Evolutionary conservation across 2,888 invertebrate genomes (phyloP).

Genomic region (Dromius quadrimaculatus): DNA sequence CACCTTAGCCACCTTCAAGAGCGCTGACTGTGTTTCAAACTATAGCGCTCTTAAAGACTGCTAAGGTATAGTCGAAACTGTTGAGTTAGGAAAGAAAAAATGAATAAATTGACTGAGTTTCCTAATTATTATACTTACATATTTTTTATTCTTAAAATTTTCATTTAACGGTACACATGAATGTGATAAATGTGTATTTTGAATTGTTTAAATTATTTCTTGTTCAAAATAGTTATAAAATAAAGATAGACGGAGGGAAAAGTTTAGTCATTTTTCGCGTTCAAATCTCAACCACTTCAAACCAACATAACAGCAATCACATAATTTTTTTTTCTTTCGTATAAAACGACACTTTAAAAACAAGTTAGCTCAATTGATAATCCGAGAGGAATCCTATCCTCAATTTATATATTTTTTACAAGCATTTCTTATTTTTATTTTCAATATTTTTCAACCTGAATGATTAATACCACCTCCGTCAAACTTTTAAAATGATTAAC

Average conservation of each 20-base stretch:
- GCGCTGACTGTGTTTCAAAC: too few relatives aligned
- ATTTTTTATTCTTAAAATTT: not conserved
- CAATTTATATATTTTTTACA: not conserved
- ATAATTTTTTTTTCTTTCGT: not conserved
- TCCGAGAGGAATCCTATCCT: not conserved
- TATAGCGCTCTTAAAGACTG: too few relatives aligned
- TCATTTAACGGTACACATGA: too few relatives aligned
- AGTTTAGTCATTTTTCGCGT: not conserved
- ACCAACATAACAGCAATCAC: not conserved
- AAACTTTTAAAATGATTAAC: constrained; percentile 49
- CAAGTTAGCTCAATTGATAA: constrained; percentile 8
- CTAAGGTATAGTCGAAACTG: too few relatives aligned
- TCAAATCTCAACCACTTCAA: too few relatives aligned
- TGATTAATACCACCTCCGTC: constrained; percentile 46
- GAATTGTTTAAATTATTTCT: not conserved
- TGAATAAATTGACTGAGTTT: too few relatives aligned
- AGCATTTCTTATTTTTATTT: not conserved
- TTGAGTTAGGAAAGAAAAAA: too few relatives aligned
- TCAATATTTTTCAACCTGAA: constrained; percentile 44
- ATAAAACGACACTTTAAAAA: not conserved
- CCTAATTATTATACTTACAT: too few relatives aligned
- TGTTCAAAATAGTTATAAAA: not conserved
- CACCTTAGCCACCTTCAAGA: too few relatives aligned
- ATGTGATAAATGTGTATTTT: too few relatives aligned
- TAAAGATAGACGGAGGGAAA: not conserved